A percentile compares a stretch with the other conserved stretches of the same genome.
Conservation (phyloP, 2,113 vertebrate species). For the Lasiurus borealis region DNA sequence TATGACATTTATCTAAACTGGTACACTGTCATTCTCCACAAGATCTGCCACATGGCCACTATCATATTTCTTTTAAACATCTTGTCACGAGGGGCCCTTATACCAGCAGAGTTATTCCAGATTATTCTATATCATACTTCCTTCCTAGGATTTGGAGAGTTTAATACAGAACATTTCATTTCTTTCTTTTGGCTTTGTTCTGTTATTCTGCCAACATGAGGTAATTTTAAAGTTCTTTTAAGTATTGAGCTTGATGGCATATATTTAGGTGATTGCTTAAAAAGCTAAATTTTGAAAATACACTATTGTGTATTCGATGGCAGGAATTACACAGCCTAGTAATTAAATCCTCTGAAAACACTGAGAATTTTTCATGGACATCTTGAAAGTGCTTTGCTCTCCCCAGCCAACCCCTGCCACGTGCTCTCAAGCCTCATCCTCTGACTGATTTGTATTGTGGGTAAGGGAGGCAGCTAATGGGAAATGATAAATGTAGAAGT, state of each 20-base stretch:
- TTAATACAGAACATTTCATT: not conserved
- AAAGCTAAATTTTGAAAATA: not conserved
- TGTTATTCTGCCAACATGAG: not conserved
- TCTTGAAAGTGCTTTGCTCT: not conserved
- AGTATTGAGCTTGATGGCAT: not conserved
- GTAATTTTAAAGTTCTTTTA: conserved; percentile 32
- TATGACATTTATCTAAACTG: not conserved
- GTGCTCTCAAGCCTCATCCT: not conserved
- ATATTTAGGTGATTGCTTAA: conserved; percentile 1
- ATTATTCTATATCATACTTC: not conserved
- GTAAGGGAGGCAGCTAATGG: not conserved
- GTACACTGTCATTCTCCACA: not conserved
- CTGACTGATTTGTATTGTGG: not conserved
- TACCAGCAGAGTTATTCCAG: not conserved
- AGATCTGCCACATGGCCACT: not conserved
- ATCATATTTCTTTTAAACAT: not conserved
- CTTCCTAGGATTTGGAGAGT: not conserved
- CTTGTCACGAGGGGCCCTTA: not conserved
- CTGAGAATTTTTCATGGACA: not conserved
- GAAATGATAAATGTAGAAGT: not conserved
- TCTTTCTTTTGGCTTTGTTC: not conserved
- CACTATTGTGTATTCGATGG: too few species aligned
- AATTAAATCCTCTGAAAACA: not conserved
- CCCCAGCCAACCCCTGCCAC: too few species aligned
- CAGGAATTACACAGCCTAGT: not conserved